These are phyloP conservation scores for Buphagus erythrorhynchus DNA, from an alignment of 2,797 vertebrate genomes.

Conservation along the genomic window DNA sequence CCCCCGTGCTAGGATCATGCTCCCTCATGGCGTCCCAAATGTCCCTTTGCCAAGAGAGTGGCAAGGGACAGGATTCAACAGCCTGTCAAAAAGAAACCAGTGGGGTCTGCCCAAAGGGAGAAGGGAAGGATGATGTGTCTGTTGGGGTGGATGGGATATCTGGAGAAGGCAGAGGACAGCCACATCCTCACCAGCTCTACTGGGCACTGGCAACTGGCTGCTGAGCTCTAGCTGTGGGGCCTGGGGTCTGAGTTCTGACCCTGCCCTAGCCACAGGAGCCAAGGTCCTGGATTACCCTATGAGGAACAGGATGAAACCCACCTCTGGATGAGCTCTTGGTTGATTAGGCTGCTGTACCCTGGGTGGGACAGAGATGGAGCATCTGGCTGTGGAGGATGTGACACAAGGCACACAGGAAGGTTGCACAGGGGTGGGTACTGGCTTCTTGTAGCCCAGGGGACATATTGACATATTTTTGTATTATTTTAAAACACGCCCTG, in stretches of 20 bases:
- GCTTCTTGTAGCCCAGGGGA: neutral
- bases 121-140: neutral
- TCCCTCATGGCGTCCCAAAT: fast-evolving
- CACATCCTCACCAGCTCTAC: neutral
- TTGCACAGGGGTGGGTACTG: neutral
- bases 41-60: neutral
- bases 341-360: neutral
- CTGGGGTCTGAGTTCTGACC: neutral
- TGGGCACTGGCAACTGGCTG: neutral
- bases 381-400: neutral
- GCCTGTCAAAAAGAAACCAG: neutral
- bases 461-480: neutral
- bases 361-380: neutral
- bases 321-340: neutral
- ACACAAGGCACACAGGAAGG: neutral
- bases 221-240: neutral
- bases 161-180: neutral
- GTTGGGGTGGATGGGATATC: neutral
- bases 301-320: neutral
- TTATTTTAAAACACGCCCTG: neutral
- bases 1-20: fast-evolving
- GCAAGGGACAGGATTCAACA: neutral
- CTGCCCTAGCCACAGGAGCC: neutral
- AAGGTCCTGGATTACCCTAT: neutral
- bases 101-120: neutral